These are phyloP conservation scores for Drepana falcataria DNA, from an alignment of 2,888 invertebrate genomes.

Conservation along the genomic window DNA sequence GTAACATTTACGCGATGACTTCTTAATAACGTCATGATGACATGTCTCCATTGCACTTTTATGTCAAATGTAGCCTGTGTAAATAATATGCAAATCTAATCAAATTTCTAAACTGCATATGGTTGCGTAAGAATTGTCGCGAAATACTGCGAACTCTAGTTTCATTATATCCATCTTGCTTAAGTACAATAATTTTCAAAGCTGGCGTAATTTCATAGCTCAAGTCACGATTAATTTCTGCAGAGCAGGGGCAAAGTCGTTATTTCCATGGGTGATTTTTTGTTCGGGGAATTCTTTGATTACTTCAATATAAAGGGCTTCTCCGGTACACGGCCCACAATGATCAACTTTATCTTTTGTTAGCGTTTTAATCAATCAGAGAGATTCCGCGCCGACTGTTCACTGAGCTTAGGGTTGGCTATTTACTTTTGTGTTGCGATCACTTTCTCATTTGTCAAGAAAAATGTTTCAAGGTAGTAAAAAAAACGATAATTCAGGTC, in stretches of 20 bases:
- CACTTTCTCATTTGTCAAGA: neutral
- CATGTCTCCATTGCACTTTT: no score
- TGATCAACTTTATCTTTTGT: slow-evolving; percentile 76
- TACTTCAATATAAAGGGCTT: slow-evolving; percentile 71
- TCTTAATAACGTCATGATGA: no score
- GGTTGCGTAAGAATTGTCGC: no score
- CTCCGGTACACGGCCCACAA: slow-evolving; percentile 56
- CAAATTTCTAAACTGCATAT: no score
- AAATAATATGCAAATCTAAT: no score
- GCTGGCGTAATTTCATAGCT: slow-evolving; percentile 11
- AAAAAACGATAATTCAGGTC: no score
- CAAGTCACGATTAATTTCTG: slow-evolving; percentile 21
- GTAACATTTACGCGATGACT: no score
- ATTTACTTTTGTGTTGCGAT: slow-evolving; percentile 16
- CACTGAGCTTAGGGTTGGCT: slow-evolving; percentile 5
- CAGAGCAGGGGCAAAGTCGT: slow-evolving; percentile 47
- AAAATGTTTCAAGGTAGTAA: no score
- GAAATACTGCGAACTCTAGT: no score
- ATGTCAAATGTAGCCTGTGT: no score
- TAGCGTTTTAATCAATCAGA: slow-evolving; percentile 76
- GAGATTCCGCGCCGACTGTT: slow-evolving; percentile 36
- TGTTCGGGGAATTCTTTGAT: slow-evolving; percentile 66
- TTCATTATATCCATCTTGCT: no score
- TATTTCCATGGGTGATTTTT: slow-evolving; percentile 56
- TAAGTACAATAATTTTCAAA: no score